Evolutionary conservation across 2,113 vertebrate species (phyloP).

Genomic region (Eptatretus burgeri): DNA sequence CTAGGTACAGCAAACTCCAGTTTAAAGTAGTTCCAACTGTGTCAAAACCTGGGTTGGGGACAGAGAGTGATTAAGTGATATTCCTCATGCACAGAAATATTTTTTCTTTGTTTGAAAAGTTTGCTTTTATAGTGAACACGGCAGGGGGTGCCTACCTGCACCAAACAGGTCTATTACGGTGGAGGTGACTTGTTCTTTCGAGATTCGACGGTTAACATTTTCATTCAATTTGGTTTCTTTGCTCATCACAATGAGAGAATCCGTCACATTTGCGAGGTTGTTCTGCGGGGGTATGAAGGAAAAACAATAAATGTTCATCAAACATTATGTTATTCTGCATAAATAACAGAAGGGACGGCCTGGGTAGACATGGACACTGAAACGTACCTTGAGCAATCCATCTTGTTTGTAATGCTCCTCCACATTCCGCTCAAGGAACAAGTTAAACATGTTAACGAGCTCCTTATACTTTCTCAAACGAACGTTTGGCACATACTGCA

Average conservation of each 20-base stretch:
- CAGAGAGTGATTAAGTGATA: not conserved
- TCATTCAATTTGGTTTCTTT: constrained; percentile 32
- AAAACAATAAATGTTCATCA: too few relatives aligned
- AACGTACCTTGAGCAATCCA: constrained; percentile 16
- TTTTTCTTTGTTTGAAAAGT: not conserved
- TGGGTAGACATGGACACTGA: too few relatives aligned
- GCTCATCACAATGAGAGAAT: constrained; percentile 53
- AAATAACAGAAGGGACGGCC: too few relatives aligned
- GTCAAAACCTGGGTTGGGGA: constrained; percentile 37
- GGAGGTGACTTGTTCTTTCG: constrained; percentile 29
- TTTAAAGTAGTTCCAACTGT: constrained; percentile 44
- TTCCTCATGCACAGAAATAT: not conserved
- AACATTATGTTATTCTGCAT: too few relatives aligned
- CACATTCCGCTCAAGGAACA: constrained; percentile 17
- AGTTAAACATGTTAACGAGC: constrained; percentile 17
- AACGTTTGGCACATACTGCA: constrained; percentile 16
- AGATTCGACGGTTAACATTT: constrained; percentile 15
- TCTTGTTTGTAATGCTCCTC: constrained; percentile 19
- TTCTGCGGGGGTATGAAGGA: too few relatives aligned
- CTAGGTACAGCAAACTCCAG: constrained; percentile 46
- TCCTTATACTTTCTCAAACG: constrained; percentile 15
- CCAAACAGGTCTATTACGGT: constrained; percentile 60
- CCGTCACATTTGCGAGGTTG: constrained; percentile 54
- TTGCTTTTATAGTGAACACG: not conserved
- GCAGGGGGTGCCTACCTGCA: constrained; percentile 61